Evolutionary conservation across 2,888 invertebrate genomes (phyloP), one percentile per base, ranked within the genome.

Genomic region (Luperina testacea): DNA sequence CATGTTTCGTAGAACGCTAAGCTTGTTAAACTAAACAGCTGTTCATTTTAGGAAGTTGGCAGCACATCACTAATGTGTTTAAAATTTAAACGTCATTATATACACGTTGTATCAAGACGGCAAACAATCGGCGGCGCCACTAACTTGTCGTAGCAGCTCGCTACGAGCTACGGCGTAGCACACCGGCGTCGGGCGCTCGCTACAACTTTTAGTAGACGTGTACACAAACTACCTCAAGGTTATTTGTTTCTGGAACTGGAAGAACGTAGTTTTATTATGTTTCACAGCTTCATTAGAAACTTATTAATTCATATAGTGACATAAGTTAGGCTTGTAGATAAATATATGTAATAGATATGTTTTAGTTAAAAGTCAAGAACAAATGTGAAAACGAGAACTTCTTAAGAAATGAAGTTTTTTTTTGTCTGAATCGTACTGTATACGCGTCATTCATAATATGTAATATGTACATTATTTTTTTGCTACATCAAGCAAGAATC

Each of bases 401-500:
- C 1, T 20, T 27, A 15, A 5, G 9, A n/a, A 53, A 2, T 27
- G 2, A 20, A 4, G 13, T 38, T 57, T 53, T n/a, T 15, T 51
- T 45, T 51, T 9, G 5, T 6, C 17, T n/a, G 9, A 32, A 45
- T 32, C 20, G 5, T 38, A 38, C 13, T 38, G 27, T 61, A 15
- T 59, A n/a, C 38, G 32, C 15, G 13, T 32, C n/a, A 65, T 85
- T 75, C 57, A 48, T 78, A 64, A 48, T 78, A 64, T 72, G 59
- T 81, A 75, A 77, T 67, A 63, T 51, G 20, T 68, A 67, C 32
- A 64, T 82, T 86, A 82, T 74, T 77, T 88, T 88, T 90, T 85
- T 88, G 87, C 84, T 87, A 85, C 78, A 87, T 86, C 84, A 88
- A 86, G 82, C 88, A 88, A 88, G 88, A 90, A 89, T 87, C 85